These are phyloP conservation scores for Cephalopachus bancanus DNA, from an alignment of 2,797 vertebrate genomes.

Conservation along the genomic window DNA sequence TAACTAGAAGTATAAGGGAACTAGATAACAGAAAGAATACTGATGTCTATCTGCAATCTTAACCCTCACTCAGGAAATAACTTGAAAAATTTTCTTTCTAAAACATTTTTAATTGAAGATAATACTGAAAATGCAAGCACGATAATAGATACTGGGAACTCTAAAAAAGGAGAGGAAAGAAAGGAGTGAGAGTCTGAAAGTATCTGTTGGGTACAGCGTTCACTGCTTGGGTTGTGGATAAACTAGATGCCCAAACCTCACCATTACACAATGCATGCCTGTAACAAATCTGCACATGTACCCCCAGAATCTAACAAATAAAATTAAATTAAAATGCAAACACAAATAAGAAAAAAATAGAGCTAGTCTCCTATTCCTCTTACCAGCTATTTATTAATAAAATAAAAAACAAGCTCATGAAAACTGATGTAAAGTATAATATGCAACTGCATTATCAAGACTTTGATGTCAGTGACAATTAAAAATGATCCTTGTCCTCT, in stretches of 20 bases:
- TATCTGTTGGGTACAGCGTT: no score
- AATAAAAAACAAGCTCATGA: conserved; percentile 1
- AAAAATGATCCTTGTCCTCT: not conserved
- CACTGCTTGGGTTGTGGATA: no score
- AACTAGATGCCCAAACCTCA: no score
- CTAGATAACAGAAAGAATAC: not conserved
- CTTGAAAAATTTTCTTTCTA: not conserved
- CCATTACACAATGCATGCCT: no score
- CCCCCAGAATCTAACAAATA: not conserved
- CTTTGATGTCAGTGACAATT: not conserved
- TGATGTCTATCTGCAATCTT: not conserved
- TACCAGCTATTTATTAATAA: not conserved
- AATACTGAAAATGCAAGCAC: not conserved
- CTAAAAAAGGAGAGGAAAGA: no score
- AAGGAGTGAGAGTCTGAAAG: no score
- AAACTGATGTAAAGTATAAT: not conserved
- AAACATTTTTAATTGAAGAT: not conserved
- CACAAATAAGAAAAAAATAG: not conserved
- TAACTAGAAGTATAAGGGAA: not conserved
- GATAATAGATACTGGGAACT: no score
- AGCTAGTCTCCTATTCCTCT: not conserved
- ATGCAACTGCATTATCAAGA: not conserved
- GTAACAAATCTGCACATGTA: no score
- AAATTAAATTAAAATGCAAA: not conserved
- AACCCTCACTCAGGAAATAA: not conserved